Conservation (phyloP, 2,888 invertebrate species). For the Agrotis exclamationis region DNA sequence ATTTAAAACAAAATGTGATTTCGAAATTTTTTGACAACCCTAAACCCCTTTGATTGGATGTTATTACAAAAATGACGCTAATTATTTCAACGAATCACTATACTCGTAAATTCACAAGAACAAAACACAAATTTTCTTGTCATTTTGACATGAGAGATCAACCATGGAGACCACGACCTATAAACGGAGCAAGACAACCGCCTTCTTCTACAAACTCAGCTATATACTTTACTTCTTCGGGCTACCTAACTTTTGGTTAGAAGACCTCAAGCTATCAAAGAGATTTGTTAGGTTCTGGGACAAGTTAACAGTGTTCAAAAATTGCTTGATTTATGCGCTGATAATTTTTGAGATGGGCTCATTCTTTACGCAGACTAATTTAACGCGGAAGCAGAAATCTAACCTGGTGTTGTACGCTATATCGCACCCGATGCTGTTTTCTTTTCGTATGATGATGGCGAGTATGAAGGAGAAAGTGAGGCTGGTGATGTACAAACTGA, state of each 20-base stretch:
- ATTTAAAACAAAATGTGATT: not conserved
- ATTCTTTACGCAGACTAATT: slow-evolving; percentile 69
- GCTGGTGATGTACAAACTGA: slow-evolving; percentile 65
- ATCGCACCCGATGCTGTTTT: slow-evolving; percentile 69
- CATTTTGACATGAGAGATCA: slow-evolving; percentile 1
- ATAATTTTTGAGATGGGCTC: slow-evolving; percentile 66
- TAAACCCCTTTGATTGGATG: slow-evolving; percentile 39
- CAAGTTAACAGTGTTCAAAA: slow-evolving; percentile 54
- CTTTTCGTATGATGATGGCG: slow-evolving; percentile 59
- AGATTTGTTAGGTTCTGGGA: slow-evolving; percentile 54
- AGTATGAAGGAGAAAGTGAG: slow-evolving; percentile 61
- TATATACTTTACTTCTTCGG: slow-evolving; percentile 61
- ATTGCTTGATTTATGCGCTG: slow-evolving; percentile 56
- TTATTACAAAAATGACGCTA: slow-evolving; percentile 19
- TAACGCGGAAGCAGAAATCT: slow-evolving; percentile 67
- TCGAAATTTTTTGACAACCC: slow-evolving; percentile 31
- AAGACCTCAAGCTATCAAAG: slow-evolving; percentile 60
- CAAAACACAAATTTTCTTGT: not conserved
- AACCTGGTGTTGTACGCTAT: slow-evolving; percentile 68
- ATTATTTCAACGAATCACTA: slow-evolving; percentile 5
- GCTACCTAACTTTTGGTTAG: slow-evolving; percentile 73
- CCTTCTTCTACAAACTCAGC: slow-evolving; percentile 65
- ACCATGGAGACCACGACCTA: slow-evolving; percentile 47
- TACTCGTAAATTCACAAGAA: not conserved
- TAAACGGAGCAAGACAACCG: slow-evolving; percentile 58